Evolutionary conservation across 2,113 vertebrate genomes (phyloP).

Genomic region (Fulmarus glacialis): DNA sequence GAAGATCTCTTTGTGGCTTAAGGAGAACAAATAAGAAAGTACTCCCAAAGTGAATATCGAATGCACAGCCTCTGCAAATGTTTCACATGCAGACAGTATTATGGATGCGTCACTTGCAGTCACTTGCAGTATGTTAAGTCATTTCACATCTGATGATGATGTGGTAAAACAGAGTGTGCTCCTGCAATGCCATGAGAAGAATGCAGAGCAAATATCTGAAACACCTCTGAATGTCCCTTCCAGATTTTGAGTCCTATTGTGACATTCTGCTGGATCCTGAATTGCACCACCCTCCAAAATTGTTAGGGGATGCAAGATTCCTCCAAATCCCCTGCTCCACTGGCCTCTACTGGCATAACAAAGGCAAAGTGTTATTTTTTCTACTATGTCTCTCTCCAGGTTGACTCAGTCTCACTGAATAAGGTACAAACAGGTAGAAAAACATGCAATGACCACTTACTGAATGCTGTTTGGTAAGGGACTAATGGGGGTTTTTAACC

Average conservation of each 20-base stretch:
- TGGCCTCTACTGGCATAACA: not conserved
- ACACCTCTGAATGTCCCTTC: not conserved
- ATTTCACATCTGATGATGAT: not conserved
- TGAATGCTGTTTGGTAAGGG: not conserved
- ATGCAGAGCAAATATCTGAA: not conserved
- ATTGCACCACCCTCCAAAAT: not conserved
- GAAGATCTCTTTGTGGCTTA: constrained; percentile 7
- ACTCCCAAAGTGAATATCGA: not conserved
- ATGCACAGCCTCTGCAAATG: not conserved
- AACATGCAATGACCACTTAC: not conserved
- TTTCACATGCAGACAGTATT: constrained; percentile 18
- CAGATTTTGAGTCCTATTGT: not conserved
- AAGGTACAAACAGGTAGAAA: not conserved
- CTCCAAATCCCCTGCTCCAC: not conserved
- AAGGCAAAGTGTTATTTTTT: not conserved
- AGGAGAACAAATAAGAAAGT: constrained; percentile 16
- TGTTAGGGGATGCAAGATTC: not conserved
- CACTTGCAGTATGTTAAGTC: not conserved
- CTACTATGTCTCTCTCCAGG: not conserved
- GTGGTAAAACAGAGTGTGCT: not conserved
- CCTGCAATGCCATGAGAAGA: not conserved
- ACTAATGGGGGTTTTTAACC: not conserved
- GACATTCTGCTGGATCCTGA: not conserved
- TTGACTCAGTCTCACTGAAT: not conserved
- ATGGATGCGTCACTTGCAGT: not conserved